phyloP scores from a whole-genome alignment of 2,113 vertebrate genomes.

The Charadrius vociferus region DNA sequence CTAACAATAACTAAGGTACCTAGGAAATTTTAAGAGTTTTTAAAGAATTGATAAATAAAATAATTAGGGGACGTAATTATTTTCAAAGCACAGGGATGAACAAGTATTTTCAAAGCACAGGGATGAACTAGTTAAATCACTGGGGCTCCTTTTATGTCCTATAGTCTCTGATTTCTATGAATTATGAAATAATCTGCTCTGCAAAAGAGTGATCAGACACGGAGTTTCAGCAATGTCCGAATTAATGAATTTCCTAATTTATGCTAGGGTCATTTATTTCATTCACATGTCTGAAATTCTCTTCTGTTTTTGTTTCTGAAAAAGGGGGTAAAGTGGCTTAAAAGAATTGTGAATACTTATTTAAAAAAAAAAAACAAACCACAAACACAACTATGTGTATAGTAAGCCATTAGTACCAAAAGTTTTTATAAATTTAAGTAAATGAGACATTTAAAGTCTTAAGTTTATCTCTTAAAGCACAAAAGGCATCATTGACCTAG shows the following conservation, averaged over 20 bases:
- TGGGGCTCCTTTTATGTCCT: not conserved
- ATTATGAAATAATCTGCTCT: too few species aligned
- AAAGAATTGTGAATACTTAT: not conserved
- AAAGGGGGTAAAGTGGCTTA: too few species aligned
- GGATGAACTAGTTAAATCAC: not conserved
- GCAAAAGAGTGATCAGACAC: too few species aligned
- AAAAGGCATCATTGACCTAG: not conserved
- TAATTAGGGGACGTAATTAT: not conserved
- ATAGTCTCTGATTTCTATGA: not conserved
- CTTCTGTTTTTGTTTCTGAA: too few species aligned
- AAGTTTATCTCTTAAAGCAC: not conserved
- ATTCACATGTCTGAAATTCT: too few species aligned
- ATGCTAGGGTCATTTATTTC: too few species aligned
- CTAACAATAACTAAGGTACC: not conserved
- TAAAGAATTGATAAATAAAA: not conserved
- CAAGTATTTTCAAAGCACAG: too few species aligned
- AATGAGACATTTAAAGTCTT: not conserved
- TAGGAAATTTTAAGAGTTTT: not conserved
- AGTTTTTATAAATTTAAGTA: not conserved
- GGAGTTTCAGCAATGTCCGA: too few species aligned
- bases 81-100: not conserved
- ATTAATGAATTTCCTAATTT: too few species aligned
- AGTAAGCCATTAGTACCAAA: not conserved
- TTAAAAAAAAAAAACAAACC: not conserved
- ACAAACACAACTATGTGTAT: not conserved